Evolutionary conservation across 2,113 vertebrate genomes (phyloP).

Genomic region (Drymodes brunneopygia): DNA sequence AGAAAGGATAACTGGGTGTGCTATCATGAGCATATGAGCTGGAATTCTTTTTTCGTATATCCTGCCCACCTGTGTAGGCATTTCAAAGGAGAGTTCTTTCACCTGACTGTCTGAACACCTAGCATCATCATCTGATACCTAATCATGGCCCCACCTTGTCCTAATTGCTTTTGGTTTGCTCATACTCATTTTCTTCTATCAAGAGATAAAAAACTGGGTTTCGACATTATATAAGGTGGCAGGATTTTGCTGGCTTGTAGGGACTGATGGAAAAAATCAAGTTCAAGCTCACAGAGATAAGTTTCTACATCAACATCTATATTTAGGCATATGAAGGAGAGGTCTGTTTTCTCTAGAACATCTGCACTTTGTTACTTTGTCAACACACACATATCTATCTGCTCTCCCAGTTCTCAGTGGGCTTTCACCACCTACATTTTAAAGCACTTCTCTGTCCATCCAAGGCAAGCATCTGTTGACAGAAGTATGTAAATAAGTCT

Average conservation of each 20-base stretch:
- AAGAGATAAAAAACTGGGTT: not conserved
- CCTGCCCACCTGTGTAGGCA: not conserved
- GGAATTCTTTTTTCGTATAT: not conserved
- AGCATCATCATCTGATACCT: not conserved
- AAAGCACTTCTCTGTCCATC: not conserved
- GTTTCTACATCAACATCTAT: not conserved
- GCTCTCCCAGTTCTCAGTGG: not conserved
- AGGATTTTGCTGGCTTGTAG: not conserved
- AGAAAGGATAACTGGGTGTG: not conserved
- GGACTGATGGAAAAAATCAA: not conserved
- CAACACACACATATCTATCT: not conserved
- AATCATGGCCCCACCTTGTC: not conserved
- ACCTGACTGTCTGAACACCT: not conserved
- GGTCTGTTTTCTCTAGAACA: not conserved
- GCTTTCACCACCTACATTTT: not conserved
- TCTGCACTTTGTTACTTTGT: not conserved
- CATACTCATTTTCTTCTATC: not conserved
- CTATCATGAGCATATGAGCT: not conserved
- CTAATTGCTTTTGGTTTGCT: constrained; percentile 1
- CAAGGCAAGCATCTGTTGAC: not conserved
- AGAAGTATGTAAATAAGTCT: not conserved
- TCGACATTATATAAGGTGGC: not conserved
- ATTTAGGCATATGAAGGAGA: not conserved
- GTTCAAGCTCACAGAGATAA: not conserved
- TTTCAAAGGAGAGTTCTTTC: not conserved